A percentile compares a stretch with the other conserved stretches of the same genome.
Conservation (phyloP, 2,113 vertebrate genomes). For the Rhagologus leucostigma region DNA sequence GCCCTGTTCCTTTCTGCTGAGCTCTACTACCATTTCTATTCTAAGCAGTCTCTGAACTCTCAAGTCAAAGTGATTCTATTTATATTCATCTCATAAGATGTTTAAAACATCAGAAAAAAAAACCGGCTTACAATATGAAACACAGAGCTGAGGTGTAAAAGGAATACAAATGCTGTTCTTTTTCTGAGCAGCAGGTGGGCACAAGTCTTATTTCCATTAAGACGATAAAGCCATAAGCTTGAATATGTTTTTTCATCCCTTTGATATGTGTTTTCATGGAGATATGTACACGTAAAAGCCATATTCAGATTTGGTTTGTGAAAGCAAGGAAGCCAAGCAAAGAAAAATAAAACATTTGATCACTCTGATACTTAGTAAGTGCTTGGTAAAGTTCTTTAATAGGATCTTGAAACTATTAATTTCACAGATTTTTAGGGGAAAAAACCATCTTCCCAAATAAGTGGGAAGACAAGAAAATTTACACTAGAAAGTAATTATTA, state of each 20-base stretch:
- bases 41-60: background rate
- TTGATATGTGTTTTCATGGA: background rate
- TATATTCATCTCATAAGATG: background rate
- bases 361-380: background rate
- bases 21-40: background rate
- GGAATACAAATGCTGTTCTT: background rate
- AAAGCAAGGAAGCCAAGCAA: background rate
- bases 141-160: background rate
- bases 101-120: constrained; percentile 14
- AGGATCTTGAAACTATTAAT: background rate
- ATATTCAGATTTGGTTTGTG: background rate
- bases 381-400: background rate
- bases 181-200: background rate
- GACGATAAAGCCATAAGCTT: background rate
- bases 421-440: background rate
- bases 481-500: background rate
- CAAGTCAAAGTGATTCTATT: background rate
- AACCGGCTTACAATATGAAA: background rate
- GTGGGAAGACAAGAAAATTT: background rate
- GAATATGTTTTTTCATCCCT: background rate
- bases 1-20: background rate
- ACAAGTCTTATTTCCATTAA: background rate
- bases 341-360: background rate
- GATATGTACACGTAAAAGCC: background rate
- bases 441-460: background rate